Conservation (phyloP, 2,888 invertebrate species). For the Megamerina dolium region DNA sequence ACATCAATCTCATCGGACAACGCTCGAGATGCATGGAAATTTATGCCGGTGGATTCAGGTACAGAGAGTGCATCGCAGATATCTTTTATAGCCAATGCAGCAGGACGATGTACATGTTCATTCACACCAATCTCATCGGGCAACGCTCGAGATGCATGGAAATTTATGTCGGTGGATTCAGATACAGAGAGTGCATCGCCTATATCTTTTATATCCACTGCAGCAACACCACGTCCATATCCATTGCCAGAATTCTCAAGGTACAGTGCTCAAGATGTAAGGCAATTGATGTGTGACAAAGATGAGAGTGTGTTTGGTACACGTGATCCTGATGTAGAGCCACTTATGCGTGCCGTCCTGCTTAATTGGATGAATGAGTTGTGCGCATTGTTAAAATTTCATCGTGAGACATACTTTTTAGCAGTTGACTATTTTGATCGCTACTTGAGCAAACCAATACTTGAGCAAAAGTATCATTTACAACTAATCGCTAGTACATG, state of each 20-base stretch:
- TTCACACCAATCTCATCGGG: too few species aligned
- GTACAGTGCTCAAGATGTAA: slow-evolving; percentile 83
- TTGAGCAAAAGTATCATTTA: slow-evolving; percentile 79
- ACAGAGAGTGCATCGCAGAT: too few species aligned
- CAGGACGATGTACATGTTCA: too few species aligned
- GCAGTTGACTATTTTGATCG: slow-evolving; percentile 94
- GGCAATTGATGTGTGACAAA: slow-evolving; percentile 81
- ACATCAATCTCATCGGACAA: too few species aligned
- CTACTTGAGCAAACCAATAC: slow-evolving; percentile 70
- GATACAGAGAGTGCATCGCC: too few species aligned
- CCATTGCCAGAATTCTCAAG: slow-evolving; percentile 69
- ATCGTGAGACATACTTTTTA: slow-evolving; percentile 92
- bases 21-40: too few species aligned
- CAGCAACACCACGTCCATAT: too few species aligned
- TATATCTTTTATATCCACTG: too few species aligned
- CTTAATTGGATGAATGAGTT: slow-evolving; percentile 98
- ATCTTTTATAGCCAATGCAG: too few species aligned
- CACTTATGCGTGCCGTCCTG: slow-evolving; percentile 89
- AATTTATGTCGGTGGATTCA: too few species aligned
- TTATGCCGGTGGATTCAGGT: too few species aligned
- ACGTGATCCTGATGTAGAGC: slow-evolving; percentile 71
- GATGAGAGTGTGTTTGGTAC: slow-evolving; percentile 67
- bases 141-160: too few species aligned
- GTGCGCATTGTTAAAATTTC: slow-evolving; percentile 91
- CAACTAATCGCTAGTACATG: slow-evolving; percentile 92